Evolutionary conservation across 1,140 invertebrate genomes (phyloP).

Genomic region (Agraylea sexmaculata): DNA sequence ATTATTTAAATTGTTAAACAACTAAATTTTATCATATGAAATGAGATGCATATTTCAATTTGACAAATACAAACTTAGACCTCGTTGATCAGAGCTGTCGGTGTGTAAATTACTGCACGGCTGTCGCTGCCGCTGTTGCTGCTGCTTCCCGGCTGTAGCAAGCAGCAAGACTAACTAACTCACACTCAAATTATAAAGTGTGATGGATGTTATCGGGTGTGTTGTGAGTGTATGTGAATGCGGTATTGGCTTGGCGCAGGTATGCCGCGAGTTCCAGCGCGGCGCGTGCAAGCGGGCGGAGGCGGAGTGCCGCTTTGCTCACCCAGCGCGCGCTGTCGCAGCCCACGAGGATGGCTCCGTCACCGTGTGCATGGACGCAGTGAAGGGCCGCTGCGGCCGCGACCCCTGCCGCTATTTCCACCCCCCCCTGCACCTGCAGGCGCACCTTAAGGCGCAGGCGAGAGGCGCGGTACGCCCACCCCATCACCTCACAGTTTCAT

Average conservation of each 20-base stretch:
- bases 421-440: conserved; percentile 95
- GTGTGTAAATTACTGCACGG: too few species aligned
- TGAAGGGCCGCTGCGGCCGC: conserved; percentile 92
- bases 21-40: too few species aligned
- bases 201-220: neutral
- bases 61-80: too few species aligned
- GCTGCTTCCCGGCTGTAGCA: too few species aligned
- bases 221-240: conserved; percentile 2
- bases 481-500: too few species aligned
- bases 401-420: conserved; percentile 96
- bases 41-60: too few species aligned
- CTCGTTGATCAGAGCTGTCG: too few species aligned
- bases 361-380: conserved; percentile 98
- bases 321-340: conserved; percentile 87
- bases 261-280: conserved; percentile 96
- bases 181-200: too few species aligned
- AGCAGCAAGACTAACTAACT: too few species aligned
- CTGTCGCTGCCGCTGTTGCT: neutral
- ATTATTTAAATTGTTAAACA: too few species aligned
- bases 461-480: conserved; percentile 87
- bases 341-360: conserved; percentile 90
- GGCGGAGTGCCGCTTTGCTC: conserved; percentile 94
- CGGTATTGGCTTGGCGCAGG: conserved; percentile 47
- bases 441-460: conserved; percentile 96
- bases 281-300: conserved; percentile 92